Conservation (phyloP, 2,888 invertebrate species). For the Tiphia femorata region DNA sequence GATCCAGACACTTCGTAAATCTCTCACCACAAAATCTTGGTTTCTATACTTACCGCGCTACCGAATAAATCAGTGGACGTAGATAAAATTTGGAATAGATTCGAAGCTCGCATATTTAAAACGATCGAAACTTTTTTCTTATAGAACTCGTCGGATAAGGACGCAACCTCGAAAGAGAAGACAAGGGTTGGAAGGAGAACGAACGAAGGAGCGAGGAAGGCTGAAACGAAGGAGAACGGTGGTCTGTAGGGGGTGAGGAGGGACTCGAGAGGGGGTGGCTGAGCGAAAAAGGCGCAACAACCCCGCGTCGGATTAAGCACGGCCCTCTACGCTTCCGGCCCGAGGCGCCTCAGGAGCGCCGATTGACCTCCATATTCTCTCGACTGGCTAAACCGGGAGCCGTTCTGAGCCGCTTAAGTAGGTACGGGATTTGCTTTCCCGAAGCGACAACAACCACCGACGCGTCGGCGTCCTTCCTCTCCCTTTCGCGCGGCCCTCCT, state of each 20-base stretch:
- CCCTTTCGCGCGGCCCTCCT: neutral
- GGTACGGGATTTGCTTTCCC: slow-evolving; percentile 45
- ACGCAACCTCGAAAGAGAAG: neutral
- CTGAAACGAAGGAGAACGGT: neutral
- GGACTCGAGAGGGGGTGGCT: neutral
- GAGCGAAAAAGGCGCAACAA: slow-evolving; percentile 18
- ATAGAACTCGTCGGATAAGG: too few species aligned
- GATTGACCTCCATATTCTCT: slow-evolving; percentile 56
- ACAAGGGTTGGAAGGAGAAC: neutral
- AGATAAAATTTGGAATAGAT: too few species aligned
- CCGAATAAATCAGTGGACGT: too few species aligned
- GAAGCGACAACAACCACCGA: slow-evolving; percentile 19
- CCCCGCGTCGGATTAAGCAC: slow-evolving; percentile 50
- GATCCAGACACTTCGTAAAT: too few species aligned
- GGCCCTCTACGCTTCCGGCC: slow-evolving; percentile 47
- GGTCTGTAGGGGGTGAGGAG: neutral
- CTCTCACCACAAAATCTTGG: too few species aligned
- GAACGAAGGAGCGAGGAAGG: neutral
- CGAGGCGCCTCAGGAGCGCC: slow-evolving; percentile 45
- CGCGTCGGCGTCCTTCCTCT: neutral
- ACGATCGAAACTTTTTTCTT: too few species aligned
- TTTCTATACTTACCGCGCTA: too few species aligned
- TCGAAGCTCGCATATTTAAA: too few species aligned
- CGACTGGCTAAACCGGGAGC: slow-evolving; percentile 36
- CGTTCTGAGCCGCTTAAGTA: slow-evolving; percentile 48